Evolutionary conservation across 2,113 vertebrate species (phyloP).

Genomic region (Vidua chalybeata): DNA sequence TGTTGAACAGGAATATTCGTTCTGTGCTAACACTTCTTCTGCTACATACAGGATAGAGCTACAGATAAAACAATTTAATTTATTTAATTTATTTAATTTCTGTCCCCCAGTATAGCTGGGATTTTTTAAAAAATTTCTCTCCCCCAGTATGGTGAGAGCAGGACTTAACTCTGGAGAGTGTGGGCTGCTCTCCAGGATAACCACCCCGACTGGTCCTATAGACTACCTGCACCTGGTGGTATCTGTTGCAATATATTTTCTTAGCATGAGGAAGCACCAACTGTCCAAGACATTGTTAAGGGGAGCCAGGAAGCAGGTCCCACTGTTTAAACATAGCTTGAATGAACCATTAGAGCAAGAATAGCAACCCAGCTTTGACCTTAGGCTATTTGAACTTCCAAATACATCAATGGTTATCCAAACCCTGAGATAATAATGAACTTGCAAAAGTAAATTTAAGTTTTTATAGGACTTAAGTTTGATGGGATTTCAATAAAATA

Average conservation of each 20-base stretch:
- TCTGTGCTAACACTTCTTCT: slow-evolving; percentile 12
- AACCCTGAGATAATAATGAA: neutral
- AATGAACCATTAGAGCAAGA: neutral
- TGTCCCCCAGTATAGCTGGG: neutral
- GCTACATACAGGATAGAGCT: neutral
- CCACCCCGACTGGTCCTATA: neutral
- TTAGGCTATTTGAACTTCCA: neutral
- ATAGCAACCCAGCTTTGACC: neutral
- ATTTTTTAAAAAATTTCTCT: neutral
- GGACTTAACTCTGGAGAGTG: neutral
- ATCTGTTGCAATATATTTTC: neutral
- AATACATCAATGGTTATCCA: neutral
- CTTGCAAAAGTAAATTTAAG: neutral
- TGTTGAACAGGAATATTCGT: slow-evolving; percentile 25
- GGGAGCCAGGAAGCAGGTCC: neutral
- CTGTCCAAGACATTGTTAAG: neutral
- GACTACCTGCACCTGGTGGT: neutral
- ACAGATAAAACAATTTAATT: neutral
- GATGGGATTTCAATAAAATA: neutral
- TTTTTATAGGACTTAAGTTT: neutral
- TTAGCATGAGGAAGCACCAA: neutral
- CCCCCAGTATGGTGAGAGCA: neutral
- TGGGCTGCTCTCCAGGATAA: neutral
- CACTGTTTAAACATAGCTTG: neutral
- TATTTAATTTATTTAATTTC: neutral